A percentile compares a stretch with the other conserved stretches of the same genome.
Conservation (phyloP, 2,797 vertebrate species). For the Aplochiton taeniatus region DNA sequence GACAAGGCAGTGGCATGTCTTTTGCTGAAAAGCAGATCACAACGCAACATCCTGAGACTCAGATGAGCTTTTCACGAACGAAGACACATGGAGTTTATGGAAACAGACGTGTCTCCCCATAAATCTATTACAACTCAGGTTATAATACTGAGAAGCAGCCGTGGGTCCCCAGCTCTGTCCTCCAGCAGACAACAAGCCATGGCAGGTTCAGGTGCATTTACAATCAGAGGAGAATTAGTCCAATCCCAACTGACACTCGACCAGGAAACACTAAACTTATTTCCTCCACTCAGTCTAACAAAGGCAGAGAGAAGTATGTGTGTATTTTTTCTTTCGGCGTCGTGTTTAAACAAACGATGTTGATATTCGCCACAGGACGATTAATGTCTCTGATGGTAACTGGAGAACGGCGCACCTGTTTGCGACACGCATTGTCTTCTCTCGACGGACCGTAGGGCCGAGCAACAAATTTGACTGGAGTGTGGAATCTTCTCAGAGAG, state of each 20-base stretch:
- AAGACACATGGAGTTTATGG: conserved; percentile 10
- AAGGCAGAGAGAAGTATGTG: conserved; percentile 22
- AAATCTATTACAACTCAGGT: neutral
- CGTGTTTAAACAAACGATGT: neutral
- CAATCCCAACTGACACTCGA: conserved; percentile 20
- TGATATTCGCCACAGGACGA: neutral
- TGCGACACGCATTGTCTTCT: no score
- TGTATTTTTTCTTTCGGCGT: conserved; percentile 6
- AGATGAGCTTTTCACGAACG: neutral
- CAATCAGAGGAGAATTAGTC: conserved; percentile 53
- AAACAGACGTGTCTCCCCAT: conserved; percentile 8
- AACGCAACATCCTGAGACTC: conserved; percentile 19
- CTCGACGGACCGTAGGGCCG: no score
- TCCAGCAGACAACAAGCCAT: conserved; percentile 37
- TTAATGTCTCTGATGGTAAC: neutral
- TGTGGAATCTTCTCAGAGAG: no score
- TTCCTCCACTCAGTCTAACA: conserved; percentile 24
- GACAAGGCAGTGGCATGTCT: neutral
- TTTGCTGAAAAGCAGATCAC: conserved; percentile 9
- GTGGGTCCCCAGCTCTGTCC: conserved; percentile 22
- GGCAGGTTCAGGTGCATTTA: conserved; percentile 50
- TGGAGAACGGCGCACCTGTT: no score
- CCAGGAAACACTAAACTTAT: conserved; percentile 35
- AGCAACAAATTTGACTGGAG: no score
- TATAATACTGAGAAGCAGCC: neutral